Conservation (phyloP, 2,888 invertebrate genomes). For the Himalopsyche tibetana region DNA sequence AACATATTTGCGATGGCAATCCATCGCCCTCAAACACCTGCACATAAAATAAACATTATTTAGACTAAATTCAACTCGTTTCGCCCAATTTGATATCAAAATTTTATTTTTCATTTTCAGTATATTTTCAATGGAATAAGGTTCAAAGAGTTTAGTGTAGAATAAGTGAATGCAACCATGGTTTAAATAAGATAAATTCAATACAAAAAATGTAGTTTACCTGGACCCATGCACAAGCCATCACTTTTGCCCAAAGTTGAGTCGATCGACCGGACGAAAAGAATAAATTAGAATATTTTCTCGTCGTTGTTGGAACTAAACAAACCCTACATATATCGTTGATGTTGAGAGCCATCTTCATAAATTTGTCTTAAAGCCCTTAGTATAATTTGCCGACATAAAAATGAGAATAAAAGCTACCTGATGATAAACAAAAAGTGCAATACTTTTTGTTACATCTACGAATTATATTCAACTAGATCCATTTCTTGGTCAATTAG, state of each 20-base stretch:
- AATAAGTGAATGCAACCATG: no score
- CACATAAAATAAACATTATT: no score
- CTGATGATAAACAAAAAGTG: not conserved
- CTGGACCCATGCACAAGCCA: constrained; percentile 67
- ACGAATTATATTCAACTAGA: not conserved
- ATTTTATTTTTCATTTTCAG: not conserved
- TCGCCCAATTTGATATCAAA: not conserved
- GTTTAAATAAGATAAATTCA: not conserved
- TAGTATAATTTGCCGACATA: no score
- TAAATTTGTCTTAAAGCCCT: not conserved
- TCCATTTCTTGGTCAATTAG: no score
- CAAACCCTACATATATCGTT: constrained; percentile 63
- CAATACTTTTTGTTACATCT: not conserved
- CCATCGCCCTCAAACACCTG: constrained; percentile 66
- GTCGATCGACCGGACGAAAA: constrained; percentile 64
- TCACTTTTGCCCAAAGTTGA: constrained; percentile 65
- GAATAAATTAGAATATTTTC: constrained; percentile 65
- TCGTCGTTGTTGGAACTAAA: constrained; percentile 59
- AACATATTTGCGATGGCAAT: constrained; percentile 65
- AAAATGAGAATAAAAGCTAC: no score
- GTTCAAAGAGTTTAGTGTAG: no score
- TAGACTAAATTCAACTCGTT: no score
- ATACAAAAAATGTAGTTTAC: constrained; percentile 46
- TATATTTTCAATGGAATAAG: no score
- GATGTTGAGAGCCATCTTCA: constrained; percentile 62